Evolutionary conservation across 2,888 invertebrate genomes (phyloP), one percentile per base, ranked within the genome.

Genomic region (Perithous albicinctus): DNA sequence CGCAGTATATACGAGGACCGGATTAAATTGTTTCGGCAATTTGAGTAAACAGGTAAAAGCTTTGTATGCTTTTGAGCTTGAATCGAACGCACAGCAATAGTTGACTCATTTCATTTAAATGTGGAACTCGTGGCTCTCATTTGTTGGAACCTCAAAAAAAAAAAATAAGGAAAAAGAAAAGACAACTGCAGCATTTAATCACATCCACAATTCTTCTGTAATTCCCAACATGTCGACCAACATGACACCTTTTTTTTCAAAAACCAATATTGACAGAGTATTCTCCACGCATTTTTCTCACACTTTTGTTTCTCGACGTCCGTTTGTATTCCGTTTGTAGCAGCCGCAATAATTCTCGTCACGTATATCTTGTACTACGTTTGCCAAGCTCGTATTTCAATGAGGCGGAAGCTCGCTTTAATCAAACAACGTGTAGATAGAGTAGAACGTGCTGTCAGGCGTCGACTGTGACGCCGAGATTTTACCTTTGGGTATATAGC

Each of bases 341-440:
- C 20, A 38, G n/a, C 26, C 12, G 43, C 46, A 20, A n/a, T 10
- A 32, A 72, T 59, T 46, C 32, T 10, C 20, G 12, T 72, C 56
- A 46, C 72, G 56, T 72, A 67, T 48, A 67, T 48, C 67, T 7
- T 35, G 35, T 32, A 32, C 48, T 51, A 67, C 67, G 29, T 8
- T n/a, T 48, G 29, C 48, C 2, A n/a, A n/a, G 12, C 20, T 29
- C 20, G 32, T 67, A 43, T 66, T 66, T 54, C 41, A 70, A 35
- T 12, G 54, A 43, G 23, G 7, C 61, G 61, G 61, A 72, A 72
- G 29, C 59, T 43, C 32, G 32, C 23, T 73, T 61, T 61, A 61
- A 73, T 46, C 73, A 48, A 73, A 61, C 35, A 48, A 35, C 46
- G 23, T 61, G 29, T 61, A 32, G 32, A n/a, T 61, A 32, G 32